A percentile compares a stretch with the other conserved stretches of the same genome.
These are phyloP conservation scores for Phyto melanocephala DNA, from an alignment of 2,888 invertebrate species.

Conservation along the genomic window DNA sequence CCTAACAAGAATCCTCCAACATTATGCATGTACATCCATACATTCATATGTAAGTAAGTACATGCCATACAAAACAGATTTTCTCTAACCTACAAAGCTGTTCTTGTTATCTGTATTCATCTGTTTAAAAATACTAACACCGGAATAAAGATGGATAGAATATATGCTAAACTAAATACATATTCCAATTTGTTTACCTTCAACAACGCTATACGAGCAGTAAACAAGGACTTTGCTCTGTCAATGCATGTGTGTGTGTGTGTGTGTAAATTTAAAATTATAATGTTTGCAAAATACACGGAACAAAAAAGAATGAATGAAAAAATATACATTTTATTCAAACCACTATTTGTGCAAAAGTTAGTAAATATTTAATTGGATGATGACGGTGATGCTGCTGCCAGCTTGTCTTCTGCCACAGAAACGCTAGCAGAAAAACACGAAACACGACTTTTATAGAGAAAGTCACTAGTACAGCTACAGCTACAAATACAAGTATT, in stretches of 20 bases:
- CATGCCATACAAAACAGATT: not conserved
- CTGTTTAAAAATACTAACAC: not conserved
- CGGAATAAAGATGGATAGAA: not conserved
- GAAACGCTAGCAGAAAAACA: not conserved
- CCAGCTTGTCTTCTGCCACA: not conserved
- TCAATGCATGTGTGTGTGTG: not conserved
- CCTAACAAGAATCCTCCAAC: not conserved
- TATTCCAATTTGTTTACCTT: conserved; percentile 41
- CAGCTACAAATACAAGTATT: not conserved
- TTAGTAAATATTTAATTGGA: conserved; percentile 40
- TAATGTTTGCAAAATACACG: conserved; percentile 12
- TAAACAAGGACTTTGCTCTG: not conserved
- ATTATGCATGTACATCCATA: not conserved
- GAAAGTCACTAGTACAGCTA: not conserved
- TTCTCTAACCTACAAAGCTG: conserved; percentile 3
- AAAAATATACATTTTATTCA: conserved; percentile 42
- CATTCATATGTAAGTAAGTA: too few species aligned
- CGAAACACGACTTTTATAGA: not conserved
- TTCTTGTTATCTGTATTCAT: conserved; percentile 22
- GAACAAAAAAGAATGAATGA: not conserved
- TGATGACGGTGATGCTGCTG: not conserved
- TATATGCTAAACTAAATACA: conserved; percentile 6
- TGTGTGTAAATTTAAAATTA: not conserved
- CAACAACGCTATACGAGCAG: not conserved
- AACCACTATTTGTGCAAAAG: conserved; percentile 45